Base-by-base conservation (phyloP, 1,140 invertebrate genomes). In the Bombus difficillimus region DNA sequence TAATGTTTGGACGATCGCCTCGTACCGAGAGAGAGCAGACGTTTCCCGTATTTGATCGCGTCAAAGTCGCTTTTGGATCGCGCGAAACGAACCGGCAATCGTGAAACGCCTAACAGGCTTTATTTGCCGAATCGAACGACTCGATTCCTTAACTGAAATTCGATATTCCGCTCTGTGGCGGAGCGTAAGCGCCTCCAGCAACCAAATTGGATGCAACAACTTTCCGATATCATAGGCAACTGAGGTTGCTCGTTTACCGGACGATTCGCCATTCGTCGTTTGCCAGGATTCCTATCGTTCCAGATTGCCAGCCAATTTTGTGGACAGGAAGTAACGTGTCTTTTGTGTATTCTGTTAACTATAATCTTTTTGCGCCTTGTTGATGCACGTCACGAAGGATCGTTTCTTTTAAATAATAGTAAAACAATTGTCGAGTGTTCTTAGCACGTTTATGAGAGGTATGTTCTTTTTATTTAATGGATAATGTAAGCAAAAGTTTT, bases 111-210 rank as follows among this genome's bases (percentile, higher is more conserved):
- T 68, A 79, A 68, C 77, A 68, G 77, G 62, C 77, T 74, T 53
- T 66, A 47, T 34, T 62, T 68, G n/a, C 32, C 66, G 47, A 62
- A 62, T 72, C 75, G 66, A 72, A 69, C 53, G 43, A 84, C 66
- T 62, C 69, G 57, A 84, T 84, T 84, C 83, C 76, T 85, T 85
- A 85, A 85, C 78, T 34, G 68, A 85, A 85, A 85, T 62, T 85
- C 83, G 77, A 85, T 80, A 85, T 72, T 43, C 76, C n/a, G 57
- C 5, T 53, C 37, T 69, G 47, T 37, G 66, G 43, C 53, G 39
- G 37, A 22, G n/a, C n/a, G 22, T 57, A 32, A 79, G 39, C 83
- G 68, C 74, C 77, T 69, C 77, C 66, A 72, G 83, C 83, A 37
- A 22, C 32, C 68, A 47, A 85, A 85, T 80, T 85, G 83, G 83